A percentile compares a stretch with the other conserved stretches of the same genome.
Conservation (phyloP, 1,140 invertebrate genomes). For the Drosophila pseudoobscura region DNA sequence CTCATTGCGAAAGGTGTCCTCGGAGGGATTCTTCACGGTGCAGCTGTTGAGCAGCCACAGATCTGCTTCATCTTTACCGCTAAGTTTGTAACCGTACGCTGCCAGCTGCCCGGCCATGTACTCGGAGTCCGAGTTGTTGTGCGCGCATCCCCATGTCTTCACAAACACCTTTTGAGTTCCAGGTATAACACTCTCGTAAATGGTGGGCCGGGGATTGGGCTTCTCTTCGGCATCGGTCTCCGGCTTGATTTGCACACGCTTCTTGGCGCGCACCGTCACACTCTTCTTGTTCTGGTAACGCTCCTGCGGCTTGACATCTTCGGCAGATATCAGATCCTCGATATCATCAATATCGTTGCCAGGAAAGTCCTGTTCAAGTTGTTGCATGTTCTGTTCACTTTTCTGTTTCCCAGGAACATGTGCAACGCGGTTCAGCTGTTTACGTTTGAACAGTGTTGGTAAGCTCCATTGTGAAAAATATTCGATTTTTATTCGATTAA, state of each 20-base stretch:
- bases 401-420: slow-evolving; percentile 34
- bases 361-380: slow-evolving; percentile 49
- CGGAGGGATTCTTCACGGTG: slow-evolving; percentile 98
- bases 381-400: slow-evolving; percentile 39
- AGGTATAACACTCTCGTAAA: slow-evolving; percentile 88
- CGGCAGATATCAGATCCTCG: slow-evolving; percentile 90
- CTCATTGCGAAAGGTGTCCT: slow-evolving; percentile 98
- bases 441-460: slow-evolving; percentile 46
- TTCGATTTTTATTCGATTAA: slow-evolving; percentile 1
- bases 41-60: slow-evolving; percentile 98
- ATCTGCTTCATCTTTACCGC: slow-evolving; percentile 92
- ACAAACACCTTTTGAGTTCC: slow-evolving; percentile 96
- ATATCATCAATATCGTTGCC: slow-evolving; percentile 86
- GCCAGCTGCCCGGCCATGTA: slow-evolving; percentile 98
- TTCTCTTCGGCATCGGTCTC: slow-evolving; percentile 41
- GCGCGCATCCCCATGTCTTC: slow-evolving; percentile 99
- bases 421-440: slow-evolving; percentile 57
- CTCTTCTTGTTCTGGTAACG: slow-evolving; percentile 88
- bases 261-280: slow-evolving; percentile 87
- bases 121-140: slow-evolving; percentile 97
- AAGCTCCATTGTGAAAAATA: slow-evolving; percentile 2
- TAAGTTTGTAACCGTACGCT: slow-evolving; percentile 93
- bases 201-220: slow-evolving; percentile 53
- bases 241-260: slow-evolving; percentile 72
- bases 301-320: slow-evolving; percentile 90